These are phyloP conservation scores for Craterocephalus amniculus DNA, from an alignment of 2,797 vertebrate genomes.

Conservation along the genomic window DNA sequence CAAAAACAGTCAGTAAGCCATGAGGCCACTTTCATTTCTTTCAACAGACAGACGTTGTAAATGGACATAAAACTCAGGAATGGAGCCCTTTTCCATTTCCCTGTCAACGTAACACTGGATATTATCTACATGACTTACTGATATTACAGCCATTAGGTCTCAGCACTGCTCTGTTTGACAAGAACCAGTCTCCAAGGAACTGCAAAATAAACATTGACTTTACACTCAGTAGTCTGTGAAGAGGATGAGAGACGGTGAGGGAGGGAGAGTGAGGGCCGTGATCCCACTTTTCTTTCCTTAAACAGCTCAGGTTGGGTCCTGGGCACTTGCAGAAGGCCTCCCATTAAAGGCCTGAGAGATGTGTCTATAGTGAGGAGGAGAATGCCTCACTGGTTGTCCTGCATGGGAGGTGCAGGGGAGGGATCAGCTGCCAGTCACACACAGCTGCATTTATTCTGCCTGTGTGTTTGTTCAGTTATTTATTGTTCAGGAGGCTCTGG, in stretches of 20 bases:
- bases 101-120: constrained; percentile 29
- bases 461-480: not conserved
- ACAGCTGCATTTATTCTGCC: not conserved
- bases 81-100: constrained; percentile 40
- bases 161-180: constrained; percentile 18
- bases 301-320: constrained; percentile 23
- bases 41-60: not conserved
- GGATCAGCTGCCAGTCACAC: not conserved
- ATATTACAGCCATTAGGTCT: constrained; percentile 27
- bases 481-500: not conserved
- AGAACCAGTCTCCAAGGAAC: constrained; percentile 40
- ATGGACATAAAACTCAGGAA: constrained; percentile 15
- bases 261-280: constrained; percentile 3
- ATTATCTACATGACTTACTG: constrained; percentile 44
- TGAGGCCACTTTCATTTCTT: not conserved
- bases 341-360: constrained; percentile 15
- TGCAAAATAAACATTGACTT: constrained; percentile 69
- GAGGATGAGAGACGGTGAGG: constrained; percentile 8
- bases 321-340: constrained; percentile 6
- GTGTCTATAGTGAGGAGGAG: constrained; percentile 4
- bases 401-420: constrained; percentile 15
- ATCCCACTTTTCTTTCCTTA: constrained; percentile 23
- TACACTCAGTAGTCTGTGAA: constrained; percentile 16
- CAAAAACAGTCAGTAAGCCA: constrained; percentile 3
- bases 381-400: not conserved